Conservation (phyloP, 1,140 invertebrate species). For the Eurosta solidaginis region DNA sequence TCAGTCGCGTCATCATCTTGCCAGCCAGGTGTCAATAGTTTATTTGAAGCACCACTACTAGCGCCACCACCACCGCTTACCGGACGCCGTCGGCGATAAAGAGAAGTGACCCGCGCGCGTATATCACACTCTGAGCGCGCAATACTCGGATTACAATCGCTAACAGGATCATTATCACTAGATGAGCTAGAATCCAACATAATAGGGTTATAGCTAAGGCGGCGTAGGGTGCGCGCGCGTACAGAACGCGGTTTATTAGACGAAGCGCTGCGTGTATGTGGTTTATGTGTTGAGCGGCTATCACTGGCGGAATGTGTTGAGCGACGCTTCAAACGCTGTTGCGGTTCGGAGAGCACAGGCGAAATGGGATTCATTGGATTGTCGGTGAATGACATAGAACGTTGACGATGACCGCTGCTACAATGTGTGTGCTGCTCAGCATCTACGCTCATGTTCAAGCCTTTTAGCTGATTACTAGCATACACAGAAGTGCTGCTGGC, state of each 20-base stretch:
- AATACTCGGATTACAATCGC: slow-evolving; percentile 45
- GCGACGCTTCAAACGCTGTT: slow-evolving; percentile 33
- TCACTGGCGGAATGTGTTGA: slow-evolving; percentile 28
- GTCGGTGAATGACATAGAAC: slow-evolving; percentile 58
- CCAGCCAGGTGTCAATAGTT: slow-evolving; percentile 48
- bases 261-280: slow-evolving; percentile 41
- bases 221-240: slow-evolving; percentile 61
- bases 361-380: slow-evolving; percentile 54
- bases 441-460: neutral
- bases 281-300: neutral
- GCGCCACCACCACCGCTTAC: neutral
- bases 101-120: slow-evolving; percentile 45
- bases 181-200: slow-evolving; percentile 60
- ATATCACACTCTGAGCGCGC: slow-evolving; percentile 61
- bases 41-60: slow-evolving; percentile 40
- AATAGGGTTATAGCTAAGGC: slow-evolving; percentile 65
- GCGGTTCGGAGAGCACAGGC: slow-evolving; percentile 49
- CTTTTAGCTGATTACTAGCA: slow-evolving; percentile 32
- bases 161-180: slow-evolving; percentile 53
- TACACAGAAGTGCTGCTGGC: slow-evolving; percentile 48
- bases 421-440: neutral
- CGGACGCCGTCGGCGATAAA: slow-evolving; percentile 46
- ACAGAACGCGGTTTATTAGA: slow-evolving; percentile 59
- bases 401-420: slow-evolving; percentile 45
- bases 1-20: slow-evolving; percentile 43